Base-by-base conservation (phyloP, 1,140 invertebrate species). In the Ceratitis capitata region DNA sequence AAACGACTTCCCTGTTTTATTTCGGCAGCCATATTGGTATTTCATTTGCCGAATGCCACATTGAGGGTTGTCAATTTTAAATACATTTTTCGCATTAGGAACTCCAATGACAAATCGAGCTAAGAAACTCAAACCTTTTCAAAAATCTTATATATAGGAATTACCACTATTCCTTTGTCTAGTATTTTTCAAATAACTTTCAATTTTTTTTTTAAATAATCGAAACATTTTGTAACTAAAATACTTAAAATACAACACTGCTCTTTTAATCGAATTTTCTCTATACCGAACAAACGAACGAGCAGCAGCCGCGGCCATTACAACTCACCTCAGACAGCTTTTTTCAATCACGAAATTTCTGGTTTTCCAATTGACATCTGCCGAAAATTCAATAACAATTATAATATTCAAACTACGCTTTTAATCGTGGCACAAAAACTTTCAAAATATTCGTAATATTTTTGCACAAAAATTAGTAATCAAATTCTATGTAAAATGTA, bases 321-420 rank as follows among this genome's bases (percentile, higher is more conserved):
- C 61, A 51, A 86, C 89, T 83, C 89, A 91, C 90, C 90, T 91
- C 90, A 91, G 90, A 91, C 89, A 87, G 87, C 88, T 88, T 90
- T 86, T 90, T 91, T 90, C 89, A 91, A 91, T 91, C 90, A 91
- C 90, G 88, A 91, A 88, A 90, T 90, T 89, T 89, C 89, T 86
- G 87, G 88, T 88, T 88, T 86, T 87, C 85, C 86, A 58, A 69
- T 84, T 84, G 86, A 64, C 89, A 91, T 91, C 89, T 88, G 86
- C 23, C 74, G 86, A 58, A 86, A 82, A 87, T 88, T 88, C 86
- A 64, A 84, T 83, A 85, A 85, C 85, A 86, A 86, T 84, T 83
- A 85, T 86, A 87, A 87, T 86, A 61, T 82, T 88, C 83, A 85
- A 85, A 84, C 85, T 88, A 82, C 87, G 85, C 85, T 85, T 61